Evolutionary conservation across 2,113 vertebrate species (phyloP).

Genomic region (Oreochromis niloticus): DNA sequence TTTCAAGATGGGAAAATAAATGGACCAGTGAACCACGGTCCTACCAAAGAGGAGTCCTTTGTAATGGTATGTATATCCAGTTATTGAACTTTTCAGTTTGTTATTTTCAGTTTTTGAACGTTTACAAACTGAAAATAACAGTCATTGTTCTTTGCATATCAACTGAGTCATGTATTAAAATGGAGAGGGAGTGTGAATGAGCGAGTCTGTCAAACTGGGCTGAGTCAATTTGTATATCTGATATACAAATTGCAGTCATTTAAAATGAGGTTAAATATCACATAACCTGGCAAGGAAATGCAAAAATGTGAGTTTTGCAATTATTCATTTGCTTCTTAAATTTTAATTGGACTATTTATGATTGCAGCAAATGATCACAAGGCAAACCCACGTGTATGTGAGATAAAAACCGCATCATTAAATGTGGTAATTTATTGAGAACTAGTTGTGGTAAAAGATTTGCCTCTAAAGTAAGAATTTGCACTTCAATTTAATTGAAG

Average conservation of each 20-base stretch:
- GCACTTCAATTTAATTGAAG: neutral
- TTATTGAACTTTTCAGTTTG: neutral
- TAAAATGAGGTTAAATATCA: neutral
- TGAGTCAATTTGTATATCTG: neutral
- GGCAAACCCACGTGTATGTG: no score
- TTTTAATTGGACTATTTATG: neutral
- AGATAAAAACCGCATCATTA: neutral
- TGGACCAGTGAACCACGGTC: conserved; percentile 84
- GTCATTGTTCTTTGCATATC: neutral
- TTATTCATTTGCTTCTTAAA: neutral
- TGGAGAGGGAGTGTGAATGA: neutral
- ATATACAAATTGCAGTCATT: neutral
- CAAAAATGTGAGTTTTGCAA: neutral
- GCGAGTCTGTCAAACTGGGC: neutral
- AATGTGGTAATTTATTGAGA: neutral
- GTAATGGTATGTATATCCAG: conserved; percentile 71
- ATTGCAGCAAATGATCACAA: neutral
- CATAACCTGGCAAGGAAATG: neutral
- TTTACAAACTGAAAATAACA: neutral
- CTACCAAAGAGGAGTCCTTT: conserved; percentile 78
- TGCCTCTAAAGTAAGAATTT: neutral
- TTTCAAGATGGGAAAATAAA: conserved; percentile 85
- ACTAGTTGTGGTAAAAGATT: neutral
- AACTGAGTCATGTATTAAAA: neutral
- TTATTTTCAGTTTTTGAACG: neutral